Base-by-base conservation (phyloP, 2,797 vertebrate genomes). In the Pangasius larnaudii region DNA sequence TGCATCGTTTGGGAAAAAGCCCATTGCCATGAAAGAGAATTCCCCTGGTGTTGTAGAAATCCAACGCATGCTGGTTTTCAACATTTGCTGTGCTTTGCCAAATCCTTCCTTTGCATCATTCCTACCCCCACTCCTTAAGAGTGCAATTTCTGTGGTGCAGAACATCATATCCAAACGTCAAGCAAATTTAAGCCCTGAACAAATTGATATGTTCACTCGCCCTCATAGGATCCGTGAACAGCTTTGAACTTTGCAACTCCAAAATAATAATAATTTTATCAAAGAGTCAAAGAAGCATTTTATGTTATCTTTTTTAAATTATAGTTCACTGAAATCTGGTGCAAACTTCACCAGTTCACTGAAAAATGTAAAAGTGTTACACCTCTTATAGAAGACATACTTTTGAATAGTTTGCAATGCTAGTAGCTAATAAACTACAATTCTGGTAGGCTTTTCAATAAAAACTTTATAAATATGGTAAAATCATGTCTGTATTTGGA, bases 11-110 rank as follows among this genome's bases (percentile, higher is more conserved):
- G 27, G 16, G 24, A 36, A 46, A 46, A 74, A 59, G 33, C 56
- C 33, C 56, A 59, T 59, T 81, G 36, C 56, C 36, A 81, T 81
- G 36, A 81, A 81, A 81, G 79, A 39, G 53, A 81, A 81, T 61
- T 81, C 77, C n/a, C 77, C 33, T 59, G 33, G 11, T 42, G 24
- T 61, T 36, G 19, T 36, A 80, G 65, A 71, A 85, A 71, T 69
- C 65, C 19, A 69, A 39, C 33, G 61, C 61, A 51, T 69, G n/a
- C 16, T 46, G 27, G 42, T 30, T 67, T 46, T 5, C 11, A 69
- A 69, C 39, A 63, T 27, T 63, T 46, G n/a, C 10, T 83, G 1
- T 83, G 24, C n/a, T 53, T 59, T 56, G 67, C 84, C 33, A 85
- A 59, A 61, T 61, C 69, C 13, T 74, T 71, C 49, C 36, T 85